A percentile compares a stretch with the other conserved stretches of the same genome.
Evolutionary conservation across 2,113 vertebrate species (phyloP).

Genomic region (Chionomys nivalis): DNA sequence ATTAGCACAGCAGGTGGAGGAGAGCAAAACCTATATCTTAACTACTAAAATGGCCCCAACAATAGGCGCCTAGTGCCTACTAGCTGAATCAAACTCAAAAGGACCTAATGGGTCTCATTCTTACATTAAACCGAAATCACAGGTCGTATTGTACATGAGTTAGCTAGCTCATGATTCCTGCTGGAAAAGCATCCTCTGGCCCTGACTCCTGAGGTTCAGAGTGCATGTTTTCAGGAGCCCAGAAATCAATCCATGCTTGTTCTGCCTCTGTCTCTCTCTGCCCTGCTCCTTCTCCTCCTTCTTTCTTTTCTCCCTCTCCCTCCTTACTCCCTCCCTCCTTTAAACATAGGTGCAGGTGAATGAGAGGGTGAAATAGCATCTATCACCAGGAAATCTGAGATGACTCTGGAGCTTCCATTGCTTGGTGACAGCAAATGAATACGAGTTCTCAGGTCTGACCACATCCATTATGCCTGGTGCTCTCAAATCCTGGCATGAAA

Average conservation of each 20-base stretch:
- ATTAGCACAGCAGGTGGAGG: neutral
- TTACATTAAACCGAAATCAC: neutral
- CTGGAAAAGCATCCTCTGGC: neutral
- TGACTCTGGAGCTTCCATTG: neutral
- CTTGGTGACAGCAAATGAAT: neutral
- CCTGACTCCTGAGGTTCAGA: neutral
- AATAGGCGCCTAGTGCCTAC: neutral
- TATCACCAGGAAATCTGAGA: neutral
- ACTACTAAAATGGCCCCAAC: neutral
- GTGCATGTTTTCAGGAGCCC: neutral
- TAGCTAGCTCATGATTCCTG: neutral
- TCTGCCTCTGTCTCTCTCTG: neutral
- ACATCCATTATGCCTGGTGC: neutral
- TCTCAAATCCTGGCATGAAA: neutral
- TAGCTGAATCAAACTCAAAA: neutral
- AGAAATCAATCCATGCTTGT: neutral
- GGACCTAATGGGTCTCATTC: neutral
- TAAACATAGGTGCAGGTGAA: neutral
- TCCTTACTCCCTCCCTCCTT: neutral
- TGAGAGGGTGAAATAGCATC: neutral
- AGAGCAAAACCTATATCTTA: neutral
- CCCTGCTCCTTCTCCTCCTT: neutral
- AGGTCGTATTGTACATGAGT: neutral
- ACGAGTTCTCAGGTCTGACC: neutral
- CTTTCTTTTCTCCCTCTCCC: neutral